phyloP scores from a whole-genome alignment of 2,888 invertebrate genomes.

The Micropterix aruncella region DNA sequence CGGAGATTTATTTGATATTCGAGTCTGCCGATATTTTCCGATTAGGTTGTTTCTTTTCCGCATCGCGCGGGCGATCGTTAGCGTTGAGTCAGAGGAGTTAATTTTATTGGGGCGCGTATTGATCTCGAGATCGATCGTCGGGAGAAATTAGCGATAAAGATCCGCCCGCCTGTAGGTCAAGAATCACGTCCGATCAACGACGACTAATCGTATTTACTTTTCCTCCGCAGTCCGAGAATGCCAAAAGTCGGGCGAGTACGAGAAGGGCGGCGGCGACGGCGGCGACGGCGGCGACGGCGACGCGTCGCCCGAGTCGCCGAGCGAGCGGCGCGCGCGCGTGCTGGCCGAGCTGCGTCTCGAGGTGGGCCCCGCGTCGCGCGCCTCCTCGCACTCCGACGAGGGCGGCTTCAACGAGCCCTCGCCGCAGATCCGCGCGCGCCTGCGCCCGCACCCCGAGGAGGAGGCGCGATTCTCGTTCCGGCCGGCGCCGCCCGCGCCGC shows the following conservation, averaged over 20 bases:
- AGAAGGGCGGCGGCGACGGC: constrained; percentile 21
- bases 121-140: too few species aligned
- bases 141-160: too few species aligned
- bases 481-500: not conserved
- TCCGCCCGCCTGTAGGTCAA: too few species aligned
- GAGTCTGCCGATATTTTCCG: too few species aligned
- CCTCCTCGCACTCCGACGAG: constrained; percentile 50
- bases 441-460: not conserved
- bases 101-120: too few species aligned
- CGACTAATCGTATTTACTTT: too few species aligned
- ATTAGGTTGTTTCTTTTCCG: too few species aligned
- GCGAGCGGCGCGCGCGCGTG: constrained; percentile 31
- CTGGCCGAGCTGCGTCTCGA: constrained; percentile 45
- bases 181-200: too few species aligned
- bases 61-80: too few species aligned
- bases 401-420: constrained; percentile 61
- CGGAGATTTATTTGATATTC: too few species aligned
- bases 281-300: constrained; percentile 16
- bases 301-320: constrained; percentile 14
- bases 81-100: too few species aligned
- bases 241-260: constrained; percentile 14
- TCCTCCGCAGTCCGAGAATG: constrained; percentile 14
- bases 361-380: constrained; percentile 49
- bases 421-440: constrained; percentile 51
- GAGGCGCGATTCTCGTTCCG: not conserved